Conservation (phyloP, 2,888 invertebrate species). For the Drosophila bunnanda region DNA sequence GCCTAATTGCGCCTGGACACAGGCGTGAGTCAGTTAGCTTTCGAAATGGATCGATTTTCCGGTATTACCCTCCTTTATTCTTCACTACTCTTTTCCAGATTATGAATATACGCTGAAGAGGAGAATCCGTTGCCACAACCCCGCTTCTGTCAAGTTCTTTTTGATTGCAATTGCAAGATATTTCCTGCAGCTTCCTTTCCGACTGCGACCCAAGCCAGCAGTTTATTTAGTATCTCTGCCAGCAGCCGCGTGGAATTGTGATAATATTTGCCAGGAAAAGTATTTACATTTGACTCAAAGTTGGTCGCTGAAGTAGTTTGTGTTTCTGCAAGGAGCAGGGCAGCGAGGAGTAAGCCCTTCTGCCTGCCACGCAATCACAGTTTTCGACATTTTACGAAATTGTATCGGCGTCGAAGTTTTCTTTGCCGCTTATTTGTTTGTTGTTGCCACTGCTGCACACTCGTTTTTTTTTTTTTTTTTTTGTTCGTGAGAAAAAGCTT, state of each 20-base stretch:
- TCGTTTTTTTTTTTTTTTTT: constrained; percentile 44
- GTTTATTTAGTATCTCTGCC: constrained; percentile 69
- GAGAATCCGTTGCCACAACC: not conserved
- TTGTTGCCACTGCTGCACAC: constrained; percentile 46
- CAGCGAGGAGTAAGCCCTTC: constrained; percentile 11
- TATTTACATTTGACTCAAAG: constrained; percentile 81
- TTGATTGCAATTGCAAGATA: constrained; percentile 54
- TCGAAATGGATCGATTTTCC: constrained; percentile 1
- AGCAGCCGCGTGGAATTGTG: constrained; percentile 69
- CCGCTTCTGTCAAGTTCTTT: not conserved
- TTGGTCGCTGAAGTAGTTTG: constrained; percentile 44
- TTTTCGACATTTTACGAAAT: constrained; percentile 78
- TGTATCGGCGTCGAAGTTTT: constrained; percentile 79
- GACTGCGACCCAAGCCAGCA: constrained; percentile 25
- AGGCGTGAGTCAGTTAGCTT: not conserved
- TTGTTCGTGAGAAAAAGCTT: constrained; percentile 32
- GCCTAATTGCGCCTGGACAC: constrained; percentile 58
- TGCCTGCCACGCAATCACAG: constrained; percentile 68
- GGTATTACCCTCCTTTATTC: no score
- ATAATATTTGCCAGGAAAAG: constrained; percentile 82
- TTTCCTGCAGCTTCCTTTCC: constrained; percentile 22
- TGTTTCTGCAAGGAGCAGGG: constrained; percentile 1
- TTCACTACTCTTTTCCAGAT: constrained; percentile 2
- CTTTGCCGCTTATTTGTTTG: constrained; percentile 51
- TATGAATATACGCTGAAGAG: constrained; percentile 18